Conservation (phyloP, 2,797 vertebrate genomes). For the Clarias fuscus region DNA sequence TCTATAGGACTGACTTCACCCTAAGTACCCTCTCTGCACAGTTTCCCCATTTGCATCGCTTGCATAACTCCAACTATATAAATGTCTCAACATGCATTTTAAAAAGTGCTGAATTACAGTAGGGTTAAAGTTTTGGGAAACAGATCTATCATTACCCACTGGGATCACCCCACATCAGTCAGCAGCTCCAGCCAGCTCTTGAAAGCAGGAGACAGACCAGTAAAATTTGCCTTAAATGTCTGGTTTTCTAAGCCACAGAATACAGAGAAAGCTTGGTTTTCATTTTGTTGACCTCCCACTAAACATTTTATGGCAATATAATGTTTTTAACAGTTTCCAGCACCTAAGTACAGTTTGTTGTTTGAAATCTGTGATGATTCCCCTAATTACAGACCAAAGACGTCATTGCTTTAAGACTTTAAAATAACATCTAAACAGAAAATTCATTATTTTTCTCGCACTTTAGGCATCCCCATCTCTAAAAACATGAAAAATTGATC, state of each 20-base stretch:
- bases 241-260: conserved; percentile 54
- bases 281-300: conserved; percentile 48
- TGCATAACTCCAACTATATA: conserved; percentile 61
- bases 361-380: conserved; percentile 62
- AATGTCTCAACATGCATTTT: conserved; percentile 64
- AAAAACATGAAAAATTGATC: conserved; percentile 55
- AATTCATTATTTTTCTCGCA: conserved; percentile 78
- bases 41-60: conserved; percentile 61
- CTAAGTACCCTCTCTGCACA: conserved; percentile 53
- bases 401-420: conserved; percentile 67
- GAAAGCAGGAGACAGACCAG: conserved; percentile 59
- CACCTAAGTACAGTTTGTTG: conserved; percentile 59
- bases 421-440: conserved; percentile 78
- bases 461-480: conserved; percentile 64
- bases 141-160: conserved; percentile 71
- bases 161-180: conserved; percentile 70
- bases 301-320: conserved; percentile 56
- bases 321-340: conserved; percentile 58
- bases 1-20: conserved; percentile 43
- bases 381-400: conserved; percentile 73
- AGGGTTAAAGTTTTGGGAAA: conserved; percentile 59
- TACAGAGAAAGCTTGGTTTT: conserved; percentile 60
- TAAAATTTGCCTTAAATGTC: conserved; percentile 49
- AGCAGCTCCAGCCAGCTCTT: conserved; percentile 59
- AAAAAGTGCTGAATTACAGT: conserved; percentile 64